Evolutionary conservation across 2,113 vertebrate genomes (phyloP), one percentile per base, ranked within the genome.

Genomic region (Casuarius casuarius): DNA sequence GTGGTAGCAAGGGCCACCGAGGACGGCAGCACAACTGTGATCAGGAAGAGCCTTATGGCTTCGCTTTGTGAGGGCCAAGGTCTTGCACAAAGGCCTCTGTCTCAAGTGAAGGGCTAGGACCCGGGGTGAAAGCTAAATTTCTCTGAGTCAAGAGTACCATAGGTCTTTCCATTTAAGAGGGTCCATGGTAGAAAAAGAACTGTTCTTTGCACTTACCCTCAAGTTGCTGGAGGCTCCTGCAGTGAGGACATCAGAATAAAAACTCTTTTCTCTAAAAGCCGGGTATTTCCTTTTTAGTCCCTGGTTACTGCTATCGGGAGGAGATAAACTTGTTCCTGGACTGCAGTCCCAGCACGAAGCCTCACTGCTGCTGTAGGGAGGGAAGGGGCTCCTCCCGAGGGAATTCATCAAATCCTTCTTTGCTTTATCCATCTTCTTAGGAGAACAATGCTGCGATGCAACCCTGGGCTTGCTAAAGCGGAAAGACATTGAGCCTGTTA

Each of bases 181-280:
- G 65, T 74, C 42, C 89, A 20, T 9, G 14, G n/a, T 51, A 65
- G 59, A 73, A 76, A 83, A 90, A 77, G 10, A 25, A 85, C 4
- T 42, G 58, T 19, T 88, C 21, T 84, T 88, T 78, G 79, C 31
- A 95, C 97, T 98, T 96, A 99, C 99, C 94, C 87, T 80, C 2
- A 95, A 95, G 35, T 97, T 89, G 28, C 48, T 75, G 74, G 95
- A 96, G 42, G 97, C 56, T 92, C 95, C 97, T 59, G 97, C 74
- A 85, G 86, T 63, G 78, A 98, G 94, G 49, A 96, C 89, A 25
- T 98, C 98, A 17, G 98, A 98, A 83, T 98, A 98, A 92, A 97
- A 94, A 9, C 95, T 97, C 12, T 76, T 97, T 92, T 98, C 97
- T 87, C 97, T 97, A 66, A 95, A 97, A 23, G 90, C 10, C 0